These are phyloP conservation scores for Gopherus flavomarginatus DNA, from an alignment of 2,113 vertebrate species.

Conservation along the genomic window DNA sequence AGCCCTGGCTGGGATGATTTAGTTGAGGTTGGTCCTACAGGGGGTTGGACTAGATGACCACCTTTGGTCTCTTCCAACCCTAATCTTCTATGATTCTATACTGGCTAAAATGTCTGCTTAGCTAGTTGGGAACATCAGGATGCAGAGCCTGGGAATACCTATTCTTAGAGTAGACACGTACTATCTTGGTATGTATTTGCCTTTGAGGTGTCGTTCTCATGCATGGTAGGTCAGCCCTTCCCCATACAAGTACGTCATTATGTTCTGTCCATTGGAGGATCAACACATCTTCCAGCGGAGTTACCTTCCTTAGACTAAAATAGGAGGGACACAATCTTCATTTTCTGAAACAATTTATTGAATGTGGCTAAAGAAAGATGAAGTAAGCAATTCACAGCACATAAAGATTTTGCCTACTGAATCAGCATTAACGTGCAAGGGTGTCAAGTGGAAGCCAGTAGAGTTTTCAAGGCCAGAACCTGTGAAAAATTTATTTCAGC, in stretches of 20 bases:
- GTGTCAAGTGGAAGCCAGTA: not conserved
- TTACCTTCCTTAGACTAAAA: not conserved
- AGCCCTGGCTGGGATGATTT: no score
- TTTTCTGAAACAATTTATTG: not conserved
- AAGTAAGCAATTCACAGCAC: not conserved
- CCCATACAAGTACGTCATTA: accelerated
- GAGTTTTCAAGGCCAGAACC: not conserved
- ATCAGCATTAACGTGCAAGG: accelerated
- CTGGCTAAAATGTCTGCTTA: not conserved
- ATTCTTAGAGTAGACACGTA: not conserved
- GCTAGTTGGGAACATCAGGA: not conserved
- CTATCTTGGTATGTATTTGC: not conserved
- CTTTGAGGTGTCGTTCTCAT: not conserved
- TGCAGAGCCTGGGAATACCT: not conserved
- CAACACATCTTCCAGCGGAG: not conserved
- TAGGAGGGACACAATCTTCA: not conserved
- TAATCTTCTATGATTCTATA: no score
- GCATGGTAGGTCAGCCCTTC: not conserved
- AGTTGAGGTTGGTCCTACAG: no score
- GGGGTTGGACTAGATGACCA: no score
- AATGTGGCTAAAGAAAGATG: not conserved
- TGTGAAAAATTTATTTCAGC: constrained; percentile 5
- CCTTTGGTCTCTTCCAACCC: no score
- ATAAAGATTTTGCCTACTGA: not conserved
- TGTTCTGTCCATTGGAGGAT: not conserved